Percentiles rank a stretch among this genome's conserved stretches.
phyloP scores from a whole-genome alignment of 1,140 invertebrate genomes.

The Penaeus vannamei region DNA sequence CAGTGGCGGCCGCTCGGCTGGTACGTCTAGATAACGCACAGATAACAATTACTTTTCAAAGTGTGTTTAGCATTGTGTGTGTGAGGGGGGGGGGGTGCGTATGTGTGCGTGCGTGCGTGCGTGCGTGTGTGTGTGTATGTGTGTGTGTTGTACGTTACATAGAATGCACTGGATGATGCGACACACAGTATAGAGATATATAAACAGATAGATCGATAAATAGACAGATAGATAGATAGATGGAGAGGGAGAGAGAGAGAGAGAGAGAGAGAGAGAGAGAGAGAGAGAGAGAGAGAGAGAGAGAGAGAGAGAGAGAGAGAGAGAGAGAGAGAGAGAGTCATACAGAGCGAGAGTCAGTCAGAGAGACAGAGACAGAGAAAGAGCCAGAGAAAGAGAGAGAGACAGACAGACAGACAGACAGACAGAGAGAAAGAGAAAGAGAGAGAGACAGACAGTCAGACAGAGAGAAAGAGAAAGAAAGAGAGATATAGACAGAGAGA shows the following conservation, averaged over 20 bases:
- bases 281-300: conserved; percentile 17
- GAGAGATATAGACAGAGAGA: background rate
- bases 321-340: background rate
- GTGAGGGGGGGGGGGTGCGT: background rate
- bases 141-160: background rate
- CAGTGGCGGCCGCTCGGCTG: background rate
- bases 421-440: conserved; percentile 27
- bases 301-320: too few relatives aligned
- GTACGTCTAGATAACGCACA: too few relatives aligned
- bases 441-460: background rate
- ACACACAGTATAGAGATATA: background rate
- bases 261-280: conserved; percentile 33
- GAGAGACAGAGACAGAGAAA: conserved; percentile 4
- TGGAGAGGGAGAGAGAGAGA: background rate
- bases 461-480: background rate
- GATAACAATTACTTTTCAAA: background rate
- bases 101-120: background rate
- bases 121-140: conserved; percentile 7
- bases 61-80: background rate
- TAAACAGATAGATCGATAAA: too few relatives aligned
- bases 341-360: background rate
- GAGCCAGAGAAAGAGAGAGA: background rate
- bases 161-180: too few relatives aligned
- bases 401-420: conserved; percentile 15
- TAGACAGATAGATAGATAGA: too few relatives aligned